These are phyloP conservation scores for Sarcophaga peregrina DNA, from an alignment of 1,140 invertebrate genomes.

Conservation along the genomic window DNA sequence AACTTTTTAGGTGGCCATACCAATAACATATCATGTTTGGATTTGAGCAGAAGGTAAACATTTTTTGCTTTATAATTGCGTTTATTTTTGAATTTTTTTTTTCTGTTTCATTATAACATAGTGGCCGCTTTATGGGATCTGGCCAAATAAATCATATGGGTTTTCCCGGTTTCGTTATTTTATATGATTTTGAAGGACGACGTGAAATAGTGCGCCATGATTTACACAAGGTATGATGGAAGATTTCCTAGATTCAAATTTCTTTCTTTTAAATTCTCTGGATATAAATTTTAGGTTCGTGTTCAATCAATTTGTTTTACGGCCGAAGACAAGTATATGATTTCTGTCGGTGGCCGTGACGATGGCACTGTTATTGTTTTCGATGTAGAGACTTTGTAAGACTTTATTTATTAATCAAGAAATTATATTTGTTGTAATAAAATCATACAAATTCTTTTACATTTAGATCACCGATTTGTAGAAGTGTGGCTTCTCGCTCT, in stretches of 20 bases:
- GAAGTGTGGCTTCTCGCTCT: slow-evolving; percentile 73
- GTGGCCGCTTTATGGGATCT: slow-evolving; percentile 84
- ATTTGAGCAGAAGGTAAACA: slow-evolving; percentile 72
- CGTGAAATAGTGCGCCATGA: slow-evolving; percentile 75
- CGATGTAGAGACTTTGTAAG: slow-evolving; percentile 73
- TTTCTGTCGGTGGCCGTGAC: slow-evolving; percentile 89
- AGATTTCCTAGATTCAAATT: neutral
- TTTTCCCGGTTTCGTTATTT: slow-evolving; percentile 86
- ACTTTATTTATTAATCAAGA: neutral
- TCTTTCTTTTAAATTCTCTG: neutral
- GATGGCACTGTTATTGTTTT: slow-evolving; percentile 85
- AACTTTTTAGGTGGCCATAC: slow-evolving; percentile 84
- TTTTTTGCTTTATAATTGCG: neutral
- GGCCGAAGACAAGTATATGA: slow-evolving; percentile 80
- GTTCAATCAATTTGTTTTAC: slow-evolving; percentile 87
- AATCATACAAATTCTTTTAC: neutral
- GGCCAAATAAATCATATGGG: slow-evolving; percentile 91
- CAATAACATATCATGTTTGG: slow-evolving; percentile 84
- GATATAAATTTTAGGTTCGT: slow-evolving; percentile 68
- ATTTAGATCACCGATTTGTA: slow-evolving; percentile 71
- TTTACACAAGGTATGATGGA: slow-evolving; percentile 76
- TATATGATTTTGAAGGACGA: slow-evolving; percentile 84
- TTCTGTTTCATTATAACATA: slow-evolving; percentile 59
- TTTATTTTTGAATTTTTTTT: slow-evolving; percentile 6
- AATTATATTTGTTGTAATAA: neutral